A percentile compares a stretch with the other conserved stretches of the same genome.
Conservation (phyloP, 2,888 invertebrate genomes). For the Coleophora deauratella region DNA sequence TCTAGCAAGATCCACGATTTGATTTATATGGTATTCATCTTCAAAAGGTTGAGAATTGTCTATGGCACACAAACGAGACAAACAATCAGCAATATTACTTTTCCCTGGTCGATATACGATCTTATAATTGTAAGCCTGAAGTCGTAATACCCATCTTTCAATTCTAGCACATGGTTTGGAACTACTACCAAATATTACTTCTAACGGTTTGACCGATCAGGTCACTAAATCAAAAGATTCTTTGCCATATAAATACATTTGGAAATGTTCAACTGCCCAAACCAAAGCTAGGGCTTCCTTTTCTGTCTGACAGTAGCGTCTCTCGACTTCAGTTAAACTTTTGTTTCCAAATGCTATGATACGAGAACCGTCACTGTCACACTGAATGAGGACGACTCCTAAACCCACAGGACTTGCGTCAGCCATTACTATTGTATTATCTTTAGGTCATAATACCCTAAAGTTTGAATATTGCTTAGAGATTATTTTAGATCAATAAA, state of each 20-base stretch:
- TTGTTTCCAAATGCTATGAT: constrained; percentile 19
- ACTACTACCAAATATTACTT: constrained; percentile 13
- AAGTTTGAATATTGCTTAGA: not conserved
- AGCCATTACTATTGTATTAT: constrained; percentile 16
- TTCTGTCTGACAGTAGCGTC: constrained; percentile 19
- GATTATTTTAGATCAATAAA: not conserved
- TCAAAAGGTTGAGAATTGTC: too few relatives aligned
- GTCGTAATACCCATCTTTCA: constrained; percentile 29
- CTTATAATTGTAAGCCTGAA: constrained; percentile 23
- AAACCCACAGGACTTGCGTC: constrained; percentile 19
- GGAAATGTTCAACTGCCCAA: too few relatives aligned
- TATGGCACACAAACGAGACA: too few relatives aligned
- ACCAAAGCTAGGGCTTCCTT: constrained; percentile 18
- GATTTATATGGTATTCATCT: too few relatives aligned
- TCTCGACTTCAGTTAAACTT: constrained; percentile 15
- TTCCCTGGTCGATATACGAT: too few relatives aligned
- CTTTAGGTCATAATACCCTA: constrained; percentile 10
- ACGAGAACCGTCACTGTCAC: constrained; percentile 7
- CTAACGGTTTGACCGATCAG: constrained; percentile 18
- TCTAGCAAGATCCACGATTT: constrained; percentile 4
- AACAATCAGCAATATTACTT: too few relatives aligned
- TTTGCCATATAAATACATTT: constrained; percentile 14
- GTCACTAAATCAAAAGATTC: constrained; percentile 12
- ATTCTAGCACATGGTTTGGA: constrained; percentile 32
- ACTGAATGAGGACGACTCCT: constrained; percentile 16